These are phyloP conservation scores for Dendrolimus kikuchii DNA, from an alignment of 1,140 invertebrate species.

Conservation along the genomic window DNA sequence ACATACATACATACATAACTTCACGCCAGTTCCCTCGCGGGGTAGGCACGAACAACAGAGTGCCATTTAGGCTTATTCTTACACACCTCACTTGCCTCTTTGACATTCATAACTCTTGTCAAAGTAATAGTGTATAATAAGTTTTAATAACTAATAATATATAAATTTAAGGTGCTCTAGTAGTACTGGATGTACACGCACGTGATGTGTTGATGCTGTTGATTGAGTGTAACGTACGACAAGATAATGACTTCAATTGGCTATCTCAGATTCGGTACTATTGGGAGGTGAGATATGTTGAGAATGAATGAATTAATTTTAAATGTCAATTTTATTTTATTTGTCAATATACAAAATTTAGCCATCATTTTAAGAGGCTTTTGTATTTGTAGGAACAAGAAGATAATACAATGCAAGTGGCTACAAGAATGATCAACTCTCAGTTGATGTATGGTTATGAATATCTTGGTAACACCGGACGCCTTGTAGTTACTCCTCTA, in stretches of 20 bases:
- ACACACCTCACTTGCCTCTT: too few species aligned
- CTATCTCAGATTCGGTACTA: slow-evolving; percentile 92
- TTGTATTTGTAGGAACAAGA: slow-evolving; percentile 43
- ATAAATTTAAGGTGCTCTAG: slow-evolving; percentile 80
- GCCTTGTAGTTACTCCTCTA: slow-evolving; percentile 91
- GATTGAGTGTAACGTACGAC: slow-evolving; percentile 77
- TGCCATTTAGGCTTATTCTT: too few species aligned
- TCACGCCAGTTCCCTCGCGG: too few species aligned
- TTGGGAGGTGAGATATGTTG: slow-evolving; percentile 82
- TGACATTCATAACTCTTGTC: too few species aligned
- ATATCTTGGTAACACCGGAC: slow-evolving; percentile 92
- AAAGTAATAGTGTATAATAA: neutral
- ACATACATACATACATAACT: too few species aligned
- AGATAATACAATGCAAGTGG: slow-evolving; percentile 68
- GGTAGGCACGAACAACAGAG: too few species aligned
- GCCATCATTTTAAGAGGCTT: neutral
- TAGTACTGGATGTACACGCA: slow-evolving; percentile 94
- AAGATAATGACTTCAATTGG: slow-evolving; percentile 92
- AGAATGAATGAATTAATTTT: neutral
- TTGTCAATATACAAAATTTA: too few species aligned
- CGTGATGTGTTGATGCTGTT: slow-evolving; percentile 87
- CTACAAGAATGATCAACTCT: slow-evolving; percentile 94
- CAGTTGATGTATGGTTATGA: slow-evolving; percentile 94
- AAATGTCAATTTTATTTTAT: too few species aligned
- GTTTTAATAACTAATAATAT: neutral